phyloP scores from a whole-genome alignment of 2,888 invertebrate species.

The Mesorhabditis spiculigera region DNA sequence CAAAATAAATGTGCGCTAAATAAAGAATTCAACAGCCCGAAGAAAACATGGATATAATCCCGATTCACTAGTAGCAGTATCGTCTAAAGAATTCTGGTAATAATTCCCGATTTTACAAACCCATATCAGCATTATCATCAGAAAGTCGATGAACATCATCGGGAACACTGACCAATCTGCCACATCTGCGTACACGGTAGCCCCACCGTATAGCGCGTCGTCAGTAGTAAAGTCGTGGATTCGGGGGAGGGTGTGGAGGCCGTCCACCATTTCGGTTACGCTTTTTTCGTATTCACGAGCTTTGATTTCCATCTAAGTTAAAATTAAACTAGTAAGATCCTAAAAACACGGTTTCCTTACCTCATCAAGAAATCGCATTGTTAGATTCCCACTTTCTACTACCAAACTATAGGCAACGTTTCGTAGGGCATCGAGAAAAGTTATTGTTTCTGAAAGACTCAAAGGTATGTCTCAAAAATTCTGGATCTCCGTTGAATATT shows the following conservation, averaged over 20 bases:
- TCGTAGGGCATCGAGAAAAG: neutral
- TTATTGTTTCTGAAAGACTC: neutral
- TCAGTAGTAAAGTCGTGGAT: neutral
- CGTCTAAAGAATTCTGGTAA: neutral
- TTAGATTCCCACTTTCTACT: neutral
- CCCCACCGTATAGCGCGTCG: neutral
- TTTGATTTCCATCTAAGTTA: neutral
- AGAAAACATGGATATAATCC: neutral
- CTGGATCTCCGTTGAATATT: no score
- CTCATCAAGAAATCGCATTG: neutral
- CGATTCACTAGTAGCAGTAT: neutral
- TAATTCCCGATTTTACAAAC: neutral
- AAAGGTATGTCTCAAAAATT: no score
- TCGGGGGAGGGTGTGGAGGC: neutral
- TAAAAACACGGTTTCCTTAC: neutral
- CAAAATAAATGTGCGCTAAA: no score
- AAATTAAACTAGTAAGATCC: neutral
- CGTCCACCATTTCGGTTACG: slow-evolving; percentile 1
- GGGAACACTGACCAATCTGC: neutral
- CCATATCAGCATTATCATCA: neutral
- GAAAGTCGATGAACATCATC: neutral
- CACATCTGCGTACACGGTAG: neutral
- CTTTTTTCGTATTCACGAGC: neutral
- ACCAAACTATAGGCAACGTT: neutral
- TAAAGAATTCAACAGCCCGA: neutral